Evolutionary conservation across 2,888 invertebrate genomes (phyloP), one percentile per base, ranked within the genome.

Genomic region (Serrognathus titanus): DNA sequence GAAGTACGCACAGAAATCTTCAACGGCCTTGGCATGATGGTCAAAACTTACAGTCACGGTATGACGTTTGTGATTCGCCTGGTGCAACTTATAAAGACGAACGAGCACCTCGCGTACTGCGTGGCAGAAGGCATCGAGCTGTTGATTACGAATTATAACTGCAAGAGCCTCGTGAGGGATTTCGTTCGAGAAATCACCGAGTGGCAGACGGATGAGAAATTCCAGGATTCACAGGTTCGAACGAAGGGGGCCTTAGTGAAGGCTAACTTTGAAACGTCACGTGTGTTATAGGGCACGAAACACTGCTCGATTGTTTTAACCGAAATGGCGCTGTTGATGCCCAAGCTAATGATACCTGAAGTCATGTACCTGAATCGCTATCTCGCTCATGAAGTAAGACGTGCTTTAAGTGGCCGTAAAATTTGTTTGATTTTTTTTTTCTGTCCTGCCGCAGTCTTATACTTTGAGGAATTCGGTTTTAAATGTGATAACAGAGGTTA

Each of bases 11-110:
- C 88, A 63, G 86, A 87, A 10, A 82, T 94, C 4, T 87, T 88
- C 70, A 87, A 92, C 81, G 84, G 94, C 39, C 80, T 96, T 57
- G 94, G 92, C 10, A 82, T 85, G 2, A 82, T 94, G 45, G 85
- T 94, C 13, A 92, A 90, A 73, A 85, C 84, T 50, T 93, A 92
- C 73, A 92, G 90, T 71, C 92, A 95, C 77, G 90, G 90, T 0
- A 83, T 88, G 43, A 84, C 86, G 35, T 92, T 90, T 72, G 83
- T 89, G 1, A 84, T 89, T 5, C 86, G 88, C 69, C 81, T 90
- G 55, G 85, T 80, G 16, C 82, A 92, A 84, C 72, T 91, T 49
- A 80, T 94, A 35, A 90, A 91, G 79, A 82, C 86, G 64, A 82
- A 84, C 69, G 93, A 94, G 66, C 86, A 88, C 75, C 77, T 91